Evolutionary conservation across 2,797 vertebrate genomes (phyloP).

Genomic region (Oryzias dopingdopingensis): DNA sequence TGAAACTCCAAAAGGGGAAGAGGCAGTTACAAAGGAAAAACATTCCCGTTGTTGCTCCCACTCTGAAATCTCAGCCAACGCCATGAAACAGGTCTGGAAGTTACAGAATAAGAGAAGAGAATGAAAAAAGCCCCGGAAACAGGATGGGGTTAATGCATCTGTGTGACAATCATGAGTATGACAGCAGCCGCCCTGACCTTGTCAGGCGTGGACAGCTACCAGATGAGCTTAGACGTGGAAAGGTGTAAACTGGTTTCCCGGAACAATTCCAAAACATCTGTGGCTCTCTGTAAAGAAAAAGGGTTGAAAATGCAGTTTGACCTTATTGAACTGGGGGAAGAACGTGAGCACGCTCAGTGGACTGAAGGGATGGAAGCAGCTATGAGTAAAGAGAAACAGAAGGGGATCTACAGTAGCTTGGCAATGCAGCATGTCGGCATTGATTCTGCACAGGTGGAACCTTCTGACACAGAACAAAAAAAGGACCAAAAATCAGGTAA

Average conservation of each 20-base stretch:
- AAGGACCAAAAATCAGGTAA: no score
- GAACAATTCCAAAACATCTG: conserved; percentile 50
- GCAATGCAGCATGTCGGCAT: no score
- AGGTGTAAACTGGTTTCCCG: conserved; percentile 64
- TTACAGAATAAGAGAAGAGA: conserved; percentile 29
- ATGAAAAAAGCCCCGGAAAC: conserved; percentile 17
- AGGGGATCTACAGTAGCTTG: no score
- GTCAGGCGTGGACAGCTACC: conserved; percentile 61
- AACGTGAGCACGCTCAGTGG: conserved; percentile 14
- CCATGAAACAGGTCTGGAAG: conserved; percentile 52
- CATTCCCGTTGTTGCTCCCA: conserved; percentile 52
- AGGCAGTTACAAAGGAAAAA: conserved; percentile 59
- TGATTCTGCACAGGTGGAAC: no score
- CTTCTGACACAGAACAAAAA: no score
- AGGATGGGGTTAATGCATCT: conserved; percentile 34
- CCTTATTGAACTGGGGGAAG: conserved; percentile 26
- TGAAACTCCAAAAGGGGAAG: conserved; percentile 30
- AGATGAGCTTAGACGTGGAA: conserved; percentile 60
- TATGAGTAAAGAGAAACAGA: no score
- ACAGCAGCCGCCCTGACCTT: conserved; percentile 64
- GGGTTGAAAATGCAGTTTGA: conserved; percentile 15
- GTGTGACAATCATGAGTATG: conserved; percentile 58
- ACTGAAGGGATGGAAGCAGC: neutral
- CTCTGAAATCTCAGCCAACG: conserved; percentile 55
- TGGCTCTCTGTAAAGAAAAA: conserved; percentile 11